phyloP scores from a whole-genome alignment of 1,140 invertebrate genomes.

The Thaumetopoea pityocampa region DNA sequence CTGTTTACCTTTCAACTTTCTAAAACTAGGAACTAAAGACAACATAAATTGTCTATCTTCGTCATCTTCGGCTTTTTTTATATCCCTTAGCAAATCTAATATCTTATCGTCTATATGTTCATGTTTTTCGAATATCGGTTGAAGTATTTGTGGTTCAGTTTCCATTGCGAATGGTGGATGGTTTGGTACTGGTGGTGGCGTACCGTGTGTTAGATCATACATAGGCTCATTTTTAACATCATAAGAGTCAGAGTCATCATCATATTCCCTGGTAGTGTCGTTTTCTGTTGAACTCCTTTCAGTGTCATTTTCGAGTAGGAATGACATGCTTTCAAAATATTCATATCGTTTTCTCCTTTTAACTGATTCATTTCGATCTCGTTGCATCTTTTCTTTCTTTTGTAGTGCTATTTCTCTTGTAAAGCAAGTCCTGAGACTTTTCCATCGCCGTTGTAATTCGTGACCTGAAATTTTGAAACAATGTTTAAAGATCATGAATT shows the following conservation, averaged over 20 bases:
- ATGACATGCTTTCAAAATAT: constrained; percentile 27
- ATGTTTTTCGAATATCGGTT: constrained; percentile 10
- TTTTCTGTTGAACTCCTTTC: background rate
- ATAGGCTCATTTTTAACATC: constrained; percentile 22
- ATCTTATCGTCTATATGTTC: constrained; percentile 21
- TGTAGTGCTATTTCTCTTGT: constrained; percentile 35
- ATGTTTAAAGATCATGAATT: constrained; percentile 11
- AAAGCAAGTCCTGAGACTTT: constrained; percentile 40
- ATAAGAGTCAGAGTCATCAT: constrained; percentile 14
- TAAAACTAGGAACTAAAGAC: constrained; percentile 34
- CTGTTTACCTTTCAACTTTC: constrained; percentile 27
- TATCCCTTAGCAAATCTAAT: constrained; percentile 24
- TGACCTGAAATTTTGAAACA: constrained; percentile 24
- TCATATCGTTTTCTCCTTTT: constrained; percentile 33
- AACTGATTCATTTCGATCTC: constrained; percentile 3
- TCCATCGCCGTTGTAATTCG: constrained; percentile 38
- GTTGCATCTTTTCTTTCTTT: constrained; percentile 22
- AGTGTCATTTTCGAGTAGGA: constrained; percentile 23
- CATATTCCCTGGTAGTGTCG: constrained; percentile 9
- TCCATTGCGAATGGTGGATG: constrained; percentile 6
- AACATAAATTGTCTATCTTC: constrained; percentile 38
- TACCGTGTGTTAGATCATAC: background rate
- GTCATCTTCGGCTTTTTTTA: constrained; percentile 28
- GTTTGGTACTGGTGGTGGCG: background rate
- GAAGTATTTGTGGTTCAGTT: background rate